These are phyloP conservation scores for Dryobates pubescens DNA, from an alignment of 2,797 vertebrate genomes.

Conservation along the genomic window DNA sequence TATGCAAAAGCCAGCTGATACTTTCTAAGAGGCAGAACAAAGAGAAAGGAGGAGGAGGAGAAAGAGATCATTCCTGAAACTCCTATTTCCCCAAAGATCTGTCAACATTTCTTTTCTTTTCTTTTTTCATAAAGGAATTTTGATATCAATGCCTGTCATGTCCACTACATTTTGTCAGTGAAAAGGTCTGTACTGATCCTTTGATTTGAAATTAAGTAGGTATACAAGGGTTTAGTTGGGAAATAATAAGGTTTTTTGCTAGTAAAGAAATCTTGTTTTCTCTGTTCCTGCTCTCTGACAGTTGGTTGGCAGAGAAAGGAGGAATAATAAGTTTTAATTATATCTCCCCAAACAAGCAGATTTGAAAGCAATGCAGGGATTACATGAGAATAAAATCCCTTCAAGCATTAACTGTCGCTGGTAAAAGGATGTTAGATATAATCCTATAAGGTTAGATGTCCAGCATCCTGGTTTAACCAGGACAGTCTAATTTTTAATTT, in stretches of 20 bases:
- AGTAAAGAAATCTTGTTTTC: constrained; percentile 67
- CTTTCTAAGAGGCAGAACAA: constrained; percentile 21
- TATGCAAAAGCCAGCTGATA: constrained; percentile 18
- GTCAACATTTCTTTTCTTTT: background rate
- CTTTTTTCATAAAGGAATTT: background rate
- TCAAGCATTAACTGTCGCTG: constrained; percentile 69
- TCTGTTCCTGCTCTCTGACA: constrained; percentile 66
- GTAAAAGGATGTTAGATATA: constrained; percentile 71
- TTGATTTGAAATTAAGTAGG: constrained; percentile 52
- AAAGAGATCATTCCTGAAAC: background rate
- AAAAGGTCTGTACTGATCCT: constrained; percentile 1
- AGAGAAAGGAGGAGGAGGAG: constrained; percentile 22
- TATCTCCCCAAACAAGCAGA: constrained; percentile 75
- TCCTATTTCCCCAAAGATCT: constrained; percentile 10
- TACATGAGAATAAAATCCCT: constrained; percentile 70
- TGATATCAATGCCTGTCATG: background rate
- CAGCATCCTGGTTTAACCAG: constrained; percentile 67
- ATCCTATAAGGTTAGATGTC: constrained; percentile 73
- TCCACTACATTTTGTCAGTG: constrained; percentile 25
- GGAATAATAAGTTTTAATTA: constrained; percentile 80
- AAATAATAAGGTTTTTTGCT: constrained; percentile 55
- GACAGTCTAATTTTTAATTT: constrained; percentile 74
- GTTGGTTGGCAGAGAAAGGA: constrained; percentile 72
- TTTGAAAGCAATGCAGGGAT: constrained; percentile 75
- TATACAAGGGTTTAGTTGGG: constrained; percentile 45